Evolutionary conservation across 2,113 vertebrate species (phyloP).

Genomic region (Pavo muticus): DNA sequence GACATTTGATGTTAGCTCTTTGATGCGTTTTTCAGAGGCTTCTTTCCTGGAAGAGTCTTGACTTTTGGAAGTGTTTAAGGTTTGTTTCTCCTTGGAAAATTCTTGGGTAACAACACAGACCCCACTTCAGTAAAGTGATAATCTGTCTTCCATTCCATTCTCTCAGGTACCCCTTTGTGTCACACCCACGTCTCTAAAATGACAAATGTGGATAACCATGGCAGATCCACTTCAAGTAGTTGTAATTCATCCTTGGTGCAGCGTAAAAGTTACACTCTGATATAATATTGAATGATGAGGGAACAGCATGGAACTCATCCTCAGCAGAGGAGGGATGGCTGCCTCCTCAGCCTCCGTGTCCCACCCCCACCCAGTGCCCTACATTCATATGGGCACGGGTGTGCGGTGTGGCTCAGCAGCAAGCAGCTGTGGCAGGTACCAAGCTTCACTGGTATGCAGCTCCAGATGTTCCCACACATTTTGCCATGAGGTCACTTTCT

Average conservation of each 20-base stretch:
- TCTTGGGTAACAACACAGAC: neutral
- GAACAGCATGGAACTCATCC: neutral
- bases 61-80: neutral
- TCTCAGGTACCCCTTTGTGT: neutral
- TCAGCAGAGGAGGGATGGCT: neutral
- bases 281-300: accelerated
- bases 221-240: neutral
- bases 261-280: neutral
- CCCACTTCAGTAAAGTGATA: neutral
- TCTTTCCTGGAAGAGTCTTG: neutral
- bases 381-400: accelerated
- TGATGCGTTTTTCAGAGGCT: neutral
- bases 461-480: neutral
- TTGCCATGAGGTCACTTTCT: neutral
- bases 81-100: neutral
- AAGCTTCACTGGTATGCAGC: neutral
- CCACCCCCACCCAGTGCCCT: accelerated
- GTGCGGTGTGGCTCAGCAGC: neutral
- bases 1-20: neutral
- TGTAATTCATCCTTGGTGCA: neutral
- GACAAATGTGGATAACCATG: neutral
- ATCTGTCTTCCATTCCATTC: neutral
- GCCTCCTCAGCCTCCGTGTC: accelerated
- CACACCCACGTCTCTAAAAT: neutral
- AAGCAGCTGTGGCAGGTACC: neutral